Base-by-base conservation (phyloP, 1,140 invertebrate genomes). In the Trinorchestia longiramus region DNA sequence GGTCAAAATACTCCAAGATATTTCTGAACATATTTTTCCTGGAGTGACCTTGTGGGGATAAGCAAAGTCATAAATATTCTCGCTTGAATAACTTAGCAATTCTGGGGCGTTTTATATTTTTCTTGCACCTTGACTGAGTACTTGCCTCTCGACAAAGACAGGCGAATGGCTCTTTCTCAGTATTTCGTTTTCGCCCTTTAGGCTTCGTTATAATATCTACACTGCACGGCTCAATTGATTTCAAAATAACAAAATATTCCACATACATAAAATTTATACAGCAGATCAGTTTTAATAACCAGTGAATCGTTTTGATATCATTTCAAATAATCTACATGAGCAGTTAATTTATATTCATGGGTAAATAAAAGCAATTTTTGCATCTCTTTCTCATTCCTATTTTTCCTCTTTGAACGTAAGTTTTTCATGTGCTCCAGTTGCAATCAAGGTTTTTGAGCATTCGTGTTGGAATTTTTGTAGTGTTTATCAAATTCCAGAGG, bases 401-500 rank as follows among this genome's bases (percentile, higher is more conserved):
- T 15, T 90, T 90, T 90, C 88, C 43, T 4, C 88, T 90, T 90
- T 90, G 41, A 42, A 11, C 88, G 88, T 36, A 42, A 90, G 88
- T 43, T 90, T 90, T 90, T 15, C 88, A 90, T 90, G 88, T 90
- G n/a, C 4, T 11, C 88, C 43, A 90, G 88, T 42, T 42, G 88
- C 88, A 90, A 90, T 90, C 88, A 90, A 90, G 88, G 62, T 90
- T 90, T 90, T 90, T 90, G 88, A 42, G 41, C 41, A 15, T 41
- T 90, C 88, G n/a, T 90, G n/a, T 90, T 28, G 41, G 28, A 90
- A 90, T 90, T 90, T 87, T 90, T 90, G 11, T 15, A 90, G 88
- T 90, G 88, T 90, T 90, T 90, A 90, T 90, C 88, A 90, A 90
- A 90, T 90, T 90, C 88, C 88, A 90, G 88, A 90, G 88, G 88